These are phyloP conservation scores for Synanthedon vespiformis DNA, from an alignment of 2,888 invertebrate species.

Conservation along the genomic window DNA sequence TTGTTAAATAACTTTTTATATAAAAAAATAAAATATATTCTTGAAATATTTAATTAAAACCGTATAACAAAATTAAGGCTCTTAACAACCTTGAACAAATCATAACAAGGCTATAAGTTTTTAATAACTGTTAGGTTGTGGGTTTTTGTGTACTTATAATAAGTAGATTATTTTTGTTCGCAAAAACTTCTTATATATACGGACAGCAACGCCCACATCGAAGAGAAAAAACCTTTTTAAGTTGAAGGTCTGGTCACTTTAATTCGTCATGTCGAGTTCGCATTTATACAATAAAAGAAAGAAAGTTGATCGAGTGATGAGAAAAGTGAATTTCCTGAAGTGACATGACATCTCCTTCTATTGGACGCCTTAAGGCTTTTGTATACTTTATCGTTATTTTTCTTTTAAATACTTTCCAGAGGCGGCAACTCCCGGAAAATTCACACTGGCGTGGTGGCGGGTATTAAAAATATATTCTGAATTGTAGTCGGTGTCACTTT, in stretches of 20 bases:
- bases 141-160: too few species aligned
- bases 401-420: neutral
- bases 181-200: too few species aligned
- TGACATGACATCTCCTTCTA: neutral
- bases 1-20: too few species aligned
- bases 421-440: neutral
- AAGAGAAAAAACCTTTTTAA: too few species aligned
- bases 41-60: too few species aligned
- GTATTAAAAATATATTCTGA: conserved; percentile 28
- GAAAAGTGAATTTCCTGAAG: neutral
- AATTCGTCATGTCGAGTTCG: neutral
- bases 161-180: too few species aligned
- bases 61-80: too few species aligned
- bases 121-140: too few species aligned
- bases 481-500: conserved; percentile 46
- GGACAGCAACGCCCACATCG: too few species aligned
- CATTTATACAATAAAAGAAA: neutral
- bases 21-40: too few species aligned
- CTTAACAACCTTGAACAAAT: too few species aligned
- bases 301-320: neutral
- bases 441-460: neutral
- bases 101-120: too few species aligned
- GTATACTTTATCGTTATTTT: neutral
- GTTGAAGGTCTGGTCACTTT: neutral
- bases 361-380: neutral